Conservation (phyloP, 2,113 vertebrate genomes). For the Nesoenas mayeri region DNA sequence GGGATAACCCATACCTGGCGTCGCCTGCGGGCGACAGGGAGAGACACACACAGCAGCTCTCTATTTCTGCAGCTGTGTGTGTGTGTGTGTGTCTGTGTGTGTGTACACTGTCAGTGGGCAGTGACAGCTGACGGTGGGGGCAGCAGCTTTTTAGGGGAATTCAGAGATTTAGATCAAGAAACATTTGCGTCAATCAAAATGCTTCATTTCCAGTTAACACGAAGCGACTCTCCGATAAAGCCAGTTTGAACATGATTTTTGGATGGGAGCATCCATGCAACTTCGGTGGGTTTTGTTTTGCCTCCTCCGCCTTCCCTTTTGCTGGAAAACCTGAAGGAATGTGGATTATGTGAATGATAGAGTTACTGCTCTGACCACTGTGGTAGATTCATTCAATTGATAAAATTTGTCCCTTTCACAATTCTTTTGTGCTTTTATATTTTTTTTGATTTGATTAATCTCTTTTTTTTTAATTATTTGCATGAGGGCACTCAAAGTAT, state of each 20-base stretch:
- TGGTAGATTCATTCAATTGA: not conserved
- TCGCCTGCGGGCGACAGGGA: not conserved
- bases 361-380: not conserved
- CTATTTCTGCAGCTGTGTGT: not conserved
- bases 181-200: slow-evolving; percentile 27
- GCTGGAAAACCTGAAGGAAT: slow-evolving; percentile 23
- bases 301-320: not conserved
- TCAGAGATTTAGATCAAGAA: slow-evolving; percentile 36
- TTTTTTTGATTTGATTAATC: not conserved
- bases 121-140: slow-evolving; percentile 13
- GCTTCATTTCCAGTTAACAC: slow-evolving; percentile 24
- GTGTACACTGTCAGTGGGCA: slow-evolving; percentile 36
- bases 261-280: not conserved
- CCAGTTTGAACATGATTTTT: slow-evolving; percentile 48
- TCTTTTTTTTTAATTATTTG: not conserved
- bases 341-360: not conserved
- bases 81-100: not conserved
- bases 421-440: not conserved
- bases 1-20: not conserved
- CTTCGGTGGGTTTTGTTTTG: not conserved
- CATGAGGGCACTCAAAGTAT: not conserved
- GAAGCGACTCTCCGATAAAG: not conserved
- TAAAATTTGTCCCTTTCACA: not conserved
- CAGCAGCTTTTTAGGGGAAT: slow-evolving; percentile 23
- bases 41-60: not conserved